phyloP scores from a whole-genome alignment of 2,888 invertebrate species.

The Strigamia transsilvanica region DNA sequence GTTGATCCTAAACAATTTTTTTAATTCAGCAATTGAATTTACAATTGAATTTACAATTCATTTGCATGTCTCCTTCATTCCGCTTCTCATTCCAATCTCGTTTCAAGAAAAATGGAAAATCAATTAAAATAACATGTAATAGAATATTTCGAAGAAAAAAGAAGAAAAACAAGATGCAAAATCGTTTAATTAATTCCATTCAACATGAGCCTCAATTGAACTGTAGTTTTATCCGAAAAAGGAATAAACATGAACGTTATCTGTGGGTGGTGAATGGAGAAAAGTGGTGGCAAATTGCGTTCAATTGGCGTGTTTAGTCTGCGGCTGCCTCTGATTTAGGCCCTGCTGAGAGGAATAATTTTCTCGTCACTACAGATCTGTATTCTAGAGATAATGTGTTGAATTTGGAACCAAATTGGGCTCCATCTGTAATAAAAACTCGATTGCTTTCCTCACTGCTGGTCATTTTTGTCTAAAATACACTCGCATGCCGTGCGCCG shows the following conservation, averaged over 20 bases:
- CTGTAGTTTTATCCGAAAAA: not conserved
- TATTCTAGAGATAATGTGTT: slow-evolving; percentile 43
- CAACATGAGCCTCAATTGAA: not conserved
- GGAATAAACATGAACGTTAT: slow-evolving; percentile 14
- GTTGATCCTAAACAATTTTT: too few relatives aligned
- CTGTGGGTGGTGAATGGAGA: not conserved
- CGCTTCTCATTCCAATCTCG: not conserved
- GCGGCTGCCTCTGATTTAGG: slow-evolving; percentile 37
- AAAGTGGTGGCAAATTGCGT: slow-evolving; percentile 42
- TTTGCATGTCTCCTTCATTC: too few relatives aligned
- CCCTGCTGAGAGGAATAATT: slow-evolving; percentile 33
- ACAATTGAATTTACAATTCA: too few relatives aligned
- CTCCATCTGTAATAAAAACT: slow-evolving; percentile 36
- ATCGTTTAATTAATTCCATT: not conserved
- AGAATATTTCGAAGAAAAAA: not conserved
- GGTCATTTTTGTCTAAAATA: slow-evolving; percentile 43
- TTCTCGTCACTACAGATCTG: slow-evolving; percentile 38
- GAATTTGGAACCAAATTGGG: slow-evolving; percentile 39
- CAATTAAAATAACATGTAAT: not conserved
- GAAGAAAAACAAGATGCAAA: not conserved
- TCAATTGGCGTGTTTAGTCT: slow-evolving; percentile 39
- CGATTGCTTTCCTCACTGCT: not conserved
- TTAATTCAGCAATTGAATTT: too few relatives aligned
- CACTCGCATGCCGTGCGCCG: not conserved
- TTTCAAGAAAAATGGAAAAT: not conserved